These are phyloP conservation scores for Gasterosteus aculeatus DNA, from an alignment of 2,113 vertebrate species.

Conservation along the genomic window DNA sequence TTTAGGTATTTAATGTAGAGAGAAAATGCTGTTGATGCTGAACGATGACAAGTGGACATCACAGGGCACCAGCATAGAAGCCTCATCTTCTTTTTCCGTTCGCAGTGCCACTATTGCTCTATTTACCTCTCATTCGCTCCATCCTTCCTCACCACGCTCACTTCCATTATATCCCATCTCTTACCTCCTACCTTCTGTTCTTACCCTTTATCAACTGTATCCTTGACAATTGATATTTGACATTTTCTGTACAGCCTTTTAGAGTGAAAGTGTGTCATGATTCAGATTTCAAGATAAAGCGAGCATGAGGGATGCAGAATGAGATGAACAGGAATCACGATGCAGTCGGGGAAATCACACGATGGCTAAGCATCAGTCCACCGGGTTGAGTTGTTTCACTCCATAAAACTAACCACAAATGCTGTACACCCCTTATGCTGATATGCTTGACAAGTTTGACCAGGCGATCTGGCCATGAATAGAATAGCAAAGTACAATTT, in stretches of 20 bases:
- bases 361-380: not conserved
- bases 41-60: slow-evolving; percentile 19
- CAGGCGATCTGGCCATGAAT: slow-evolving; percentile 4
- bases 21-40: slow-evolving; percentile 28
- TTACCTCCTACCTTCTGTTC: slow-evolving; percentile 17
- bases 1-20: slow-evolving; percentile 4
- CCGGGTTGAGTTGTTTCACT: not conserved
- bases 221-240: slow-evolving; percentile 22
- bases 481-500: slow-evolving; percentile 12
- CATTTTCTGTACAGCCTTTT: slow-evolving; percentile 8
- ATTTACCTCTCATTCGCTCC: slow-evolving; percentile 11
- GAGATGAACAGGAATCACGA: too few species aligned
- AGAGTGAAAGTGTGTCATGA: not conserved
- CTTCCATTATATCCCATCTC: slow-evolving; percentile 15
- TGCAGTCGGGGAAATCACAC: not conserved
- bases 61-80: slow-evolving; percentile 18
- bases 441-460: not conserved
- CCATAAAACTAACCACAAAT: not conserved
- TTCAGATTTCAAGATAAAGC: not conserved
- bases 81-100: slow-evolving; percentile 24
- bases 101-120: not conserved
- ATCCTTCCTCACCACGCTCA: not conserved
- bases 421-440: not conserved
- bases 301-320: not conserved
- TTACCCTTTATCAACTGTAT: slow-evolving; percentile 21